Percentiles rank a stretch among this genome's conserved stretches.
Evolutionary conservation across 2,113 vertebrate genomes (phyloP).

Genomic region (Aythya baeri): DNA sequence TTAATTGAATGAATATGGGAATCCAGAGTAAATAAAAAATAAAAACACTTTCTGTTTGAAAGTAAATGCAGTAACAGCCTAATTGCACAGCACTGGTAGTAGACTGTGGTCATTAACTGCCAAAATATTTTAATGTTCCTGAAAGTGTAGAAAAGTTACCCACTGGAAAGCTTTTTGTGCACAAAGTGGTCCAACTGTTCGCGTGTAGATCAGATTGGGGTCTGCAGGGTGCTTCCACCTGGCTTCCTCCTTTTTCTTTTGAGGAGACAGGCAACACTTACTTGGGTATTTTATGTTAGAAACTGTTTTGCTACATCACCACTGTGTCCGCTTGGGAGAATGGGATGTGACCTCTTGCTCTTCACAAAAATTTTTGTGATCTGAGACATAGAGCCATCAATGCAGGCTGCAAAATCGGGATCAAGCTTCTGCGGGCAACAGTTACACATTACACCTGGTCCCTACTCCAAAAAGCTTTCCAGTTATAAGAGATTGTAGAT

Average conservation of each 20-base stretch:
- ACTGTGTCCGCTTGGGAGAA: not conserved
- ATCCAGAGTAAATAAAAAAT: not conserved
- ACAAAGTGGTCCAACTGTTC: not conserved
- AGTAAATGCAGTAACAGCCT: not conserved
- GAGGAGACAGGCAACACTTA: not conserved
- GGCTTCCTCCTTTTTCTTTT: not conserved
- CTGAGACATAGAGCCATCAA: not conserved
- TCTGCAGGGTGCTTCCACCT: not conserved
- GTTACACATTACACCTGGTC: not conserved
- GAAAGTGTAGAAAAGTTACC: not conserved
- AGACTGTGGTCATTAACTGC: not conserved
- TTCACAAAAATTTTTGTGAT: not conserved
- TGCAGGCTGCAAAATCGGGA: not conserved
- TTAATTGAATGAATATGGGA: not conserved
- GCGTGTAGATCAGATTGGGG: not conserved
- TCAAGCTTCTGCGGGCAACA: not conserved
- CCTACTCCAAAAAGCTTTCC: not conserved
- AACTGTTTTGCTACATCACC: not conserved
- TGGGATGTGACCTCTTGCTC: not conserved
- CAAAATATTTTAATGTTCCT: conserved; percentile 12
- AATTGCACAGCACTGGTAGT: not conserved
- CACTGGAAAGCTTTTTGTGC: not conserved
- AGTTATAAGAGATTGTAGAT: not conserved
- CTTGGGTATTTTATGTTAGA: not conserved
- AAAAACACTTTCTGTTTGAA: not conserved